Base-by-base conservation (phyloP, 2,797 vertebrate species). In the Arctocebus calabarensis region DNA sequence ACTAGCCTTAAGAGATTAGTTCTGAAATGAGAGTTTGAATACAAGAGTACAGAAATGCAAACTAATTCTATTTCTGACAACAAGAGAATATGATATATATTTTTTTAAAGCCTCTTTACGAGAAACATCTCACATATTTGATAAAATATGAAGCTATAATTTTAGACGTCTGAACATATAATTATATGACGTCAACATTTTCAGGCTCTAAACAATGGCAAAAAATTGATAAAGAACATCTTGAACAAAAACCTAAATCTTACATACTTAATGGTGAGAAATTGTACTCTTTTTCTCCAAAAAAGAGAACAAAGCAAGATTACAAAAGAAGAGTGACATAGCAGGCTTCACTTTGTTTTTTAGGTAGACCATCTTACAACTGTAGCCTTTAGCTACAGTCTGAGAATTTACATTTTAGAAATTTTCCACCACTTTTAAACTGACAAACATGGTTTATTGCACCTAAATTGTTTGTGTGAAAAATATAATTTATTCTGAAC, bases 1-100 rank as follows among this genome's bases (percentile, higher is more conserved):
- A 87, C 12, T 70, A 57, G 12, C 12, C 61, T 59, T 94, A 71
- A 88, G 22, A 85, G 25, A 57, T 71, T 71, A 94, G 16, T 52
- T 84, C 37, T 43, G 27, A 95, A 95, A 89, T 89, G 12, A 90
- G 34, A 83, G 20, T 45, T 74, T 95, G 82, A 88, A 83, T 77
- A 90, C 40, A 62, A 91, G 19, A 70, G 61, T 70, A 25, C n/a
- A 84, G 17, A 88, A 70, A 81, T 93, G 73, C 29, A 85, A 75
- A 74, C 25, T 61, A 88, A 81, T 84, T 91, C 7, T 79, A 52
- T 77, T 88, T 61, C 52, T 64, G 22, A 52, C 16, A 61, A 84
- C 59, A 91, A 82, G 32, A 29, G 43, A 32, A 48, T 88, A 75
- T 64, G 12, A 37, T 57, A 59, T 34, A 13, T 70, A 52, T 52